Percentiles rank a stretch among this genome's conserved stretches.
Evolutionary conservation across 1,140 invertebrate genomes (phyloP).

Genomic region (Amyelois transitella): DNA sequence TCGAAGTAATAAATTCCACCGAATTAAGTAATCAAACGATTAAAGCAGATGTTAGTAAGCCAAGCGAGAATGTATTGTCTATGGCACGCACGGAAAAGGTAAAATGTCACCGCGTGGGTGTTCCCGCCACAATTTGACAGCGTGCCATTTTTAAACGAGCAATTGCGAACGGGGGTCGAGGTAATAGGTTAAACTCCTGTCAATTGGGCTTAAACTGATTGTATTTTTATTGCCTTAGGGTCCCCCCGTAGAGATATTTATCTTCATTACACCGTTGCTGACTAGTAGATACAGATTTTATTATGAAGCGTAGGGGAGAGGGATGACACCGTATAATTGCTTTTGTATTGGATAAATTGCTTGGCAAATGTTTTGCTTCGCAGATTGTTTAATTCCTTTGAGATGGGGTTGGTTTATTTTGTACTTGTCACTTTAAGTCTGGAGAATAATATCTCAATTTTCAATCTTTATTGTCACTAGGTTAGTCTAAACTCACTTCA

Average conservation of each 20-base stretch:
- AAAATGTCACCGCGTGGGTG: constrained; percentile 39
- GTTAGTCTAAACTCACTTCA: no score
- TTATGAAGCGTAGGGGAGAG: constrained; percentile 57
- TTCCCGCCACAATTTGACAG: constrained; percentile 55
- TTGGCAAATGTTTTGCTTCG: constrained; percentile 49
- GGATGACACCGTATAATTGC: constrained; percentile 61
- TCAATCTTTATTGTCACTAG: no score
- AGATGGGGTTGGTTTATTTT: constrained; percentile 11
- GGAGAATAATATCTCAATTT: background rate
- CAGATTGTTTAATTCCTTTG: constrained; percentile 49
- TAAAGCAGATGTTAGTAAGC: constrained; percentile 24
- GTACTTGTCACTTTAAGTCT: background rate
- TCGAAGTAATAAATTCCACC: background rate
- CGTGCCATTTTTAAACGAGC: constrained; percentile 43
- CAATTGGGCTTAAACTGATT: constrained; percentile 67
- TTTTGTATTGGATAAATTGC: constrained; percentile 60
- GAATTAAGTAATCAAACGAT: constrained; percentile 26
- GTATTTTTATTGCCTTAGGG: constrained; percentile 53
- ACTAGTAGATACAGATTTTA: constrained; percentile 63
- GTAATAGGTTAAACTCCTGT: constrained; percentile 49
- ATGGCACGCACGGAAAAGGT: constrained; percentile 24
- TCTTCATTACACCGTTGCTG: constrained; percentile 51
- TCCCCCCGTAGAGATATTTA: constrained; percentile 63
- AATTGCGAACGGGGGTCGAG: constrained; percentile 14
- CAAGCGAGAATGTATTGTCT: constrained; percentile 33